Evolutionary conservation across 2,797 vertebrate species (phyloP).

Genomic region (Aplochiton taeniatus): DNA sequence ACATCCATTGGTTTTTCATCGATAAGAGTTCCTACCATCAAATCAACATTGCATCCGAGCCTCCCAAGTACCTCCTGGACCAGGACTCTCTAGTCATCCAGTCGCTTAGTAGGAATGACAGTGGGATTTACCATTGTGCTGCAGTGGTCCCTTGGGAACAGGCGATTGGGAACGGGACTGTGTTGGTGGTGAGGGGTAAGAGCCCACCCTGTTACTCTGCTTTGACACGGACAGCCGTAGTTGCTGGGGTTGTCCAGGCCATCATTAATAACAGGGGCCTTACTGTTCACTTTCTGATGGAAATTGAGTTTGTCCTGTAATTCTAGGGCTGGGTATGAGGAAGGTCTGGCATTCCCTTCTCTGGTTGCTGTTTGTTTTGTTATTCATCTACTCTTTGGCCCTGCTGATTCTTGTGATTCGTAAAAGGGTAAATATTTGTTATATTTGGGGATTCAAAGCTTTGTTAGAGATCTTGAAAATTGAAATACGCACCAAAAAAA

Average conservation of each 20-base stretch:
- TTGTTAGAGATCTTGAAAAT: neutral
- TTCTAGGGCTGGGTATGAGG: constrained; percentile 43
- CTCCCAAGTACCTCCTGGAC: constrained; percentile 19
- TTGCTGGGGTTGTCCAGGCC: neutral
- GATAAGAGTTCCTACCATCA: constrained; percentile 9
- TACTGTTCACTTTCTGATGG: constrained; percentile 11
- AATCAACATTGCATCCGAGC: neutral
- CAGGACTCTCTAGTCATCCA: constrained; percentile 45
- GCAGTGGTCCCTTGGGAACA: neutral
- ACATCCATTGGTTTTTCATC: constrained; percentile 62
- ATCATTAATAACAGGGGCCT: neutral
- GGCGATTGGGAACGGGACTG: constrained; percentile 55
- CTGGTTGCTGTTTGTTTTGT: constrained; percentile 51
- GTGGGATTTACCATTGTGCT: constrained; percentile 73
- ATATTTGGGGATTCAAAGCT: neutral
- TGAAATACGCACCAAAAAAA: neutral
- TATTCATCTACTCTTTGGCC: constrained; percentile 59
- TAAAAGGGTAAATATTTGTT: constrained; percentile 64
- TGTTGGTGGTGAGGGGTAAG: constrained; percentile 68
- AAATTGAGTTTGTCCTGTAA: constrained; percentile 27
- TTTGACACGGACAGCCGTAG: neutral
- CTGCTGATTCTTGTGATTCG: constrained; percentile 56
- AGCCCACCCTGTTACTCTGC: neutral
- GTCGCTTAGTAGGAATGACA: constrained; percentile 54
- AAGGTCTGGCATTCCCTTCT: constrained; percentile 26